Evolutionary conservation across 2,888 invertebrate genomes (phyloP).

Genomic region (Calliphora vomitoria): DNA sequence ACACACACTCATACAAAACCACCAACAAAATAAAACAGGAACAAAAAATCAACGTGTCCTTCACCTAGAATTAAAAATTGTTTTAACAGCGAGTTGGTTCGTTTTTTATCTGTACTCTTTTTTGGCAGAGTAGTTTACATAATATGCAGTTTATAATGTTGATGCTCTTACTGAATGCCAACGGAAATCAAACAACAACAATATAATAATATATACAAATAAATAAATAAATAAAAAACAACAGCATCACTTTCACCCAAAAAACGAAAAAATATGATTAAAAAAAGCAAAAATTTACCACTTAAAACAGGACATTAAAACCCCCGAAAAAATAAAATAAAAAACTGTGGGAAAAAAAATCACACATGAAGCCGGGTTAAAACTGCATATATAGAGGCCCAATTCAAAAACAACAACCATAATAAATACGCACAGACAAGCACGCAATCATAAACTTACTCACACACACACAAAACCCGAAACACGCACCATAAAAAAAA

Average conservation of each 20-base stretch:
- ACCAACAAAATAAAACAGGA: slow-evolving; percentile 39
- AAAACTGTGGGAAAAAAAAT: slow-evolving; percentile 33
- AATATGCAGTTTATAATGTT: slow-evolving; percentile 81
- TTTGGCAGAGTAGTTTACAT: slow-evolving; percentile 78
- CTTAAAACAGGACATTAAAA: slow-evolving; percentile 65
- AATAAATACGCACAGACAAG: slow-evolving; percentile 57
- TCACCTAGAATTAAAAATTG: slow-evolving; percentile 81
- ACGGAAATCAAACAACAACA: slow-evolving; percentile 55
- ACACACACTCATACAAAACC: slow-evolving; percentile 22
- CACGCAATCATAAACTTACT: slow-evolving; percentile 33
- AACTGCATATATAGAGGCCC: slow-evolving; percentile 38
- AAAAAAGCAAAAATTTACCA: slow-evolving; percentile 51
- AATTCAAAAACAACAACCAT: slow-evolving; percentile 15
- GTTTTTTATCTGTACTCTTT: slow-evolving; percentile 39
- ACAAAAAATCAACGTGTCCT: slow-evolving; percentile 76
- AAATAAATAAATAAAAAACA: slow-evolving; percentile 70
- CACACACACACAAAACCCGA: slow-evolving; percentile 11
- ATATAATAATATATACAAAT: slow-evolving; percentile 52
- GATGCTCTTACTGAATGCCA: slow-evolving; percentile 61
- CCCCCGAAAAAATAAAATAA: slow-evolving; percentile 48
- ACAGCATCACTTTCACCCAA: slow-evolving; percentile 70
- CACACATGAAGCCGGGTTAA: slow-evolving; percentile 61
- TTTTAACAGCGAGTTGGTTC: slow-evolving; percentile 71
- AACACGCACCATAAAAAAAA: slow-evolving; percentile 57
- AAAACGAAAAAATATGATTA: slow-evolving; percentile 40